phyloP scores from a whole-genome alignment of 2,888 invertebrate genomes.

The Idaea straminata region DNA sequence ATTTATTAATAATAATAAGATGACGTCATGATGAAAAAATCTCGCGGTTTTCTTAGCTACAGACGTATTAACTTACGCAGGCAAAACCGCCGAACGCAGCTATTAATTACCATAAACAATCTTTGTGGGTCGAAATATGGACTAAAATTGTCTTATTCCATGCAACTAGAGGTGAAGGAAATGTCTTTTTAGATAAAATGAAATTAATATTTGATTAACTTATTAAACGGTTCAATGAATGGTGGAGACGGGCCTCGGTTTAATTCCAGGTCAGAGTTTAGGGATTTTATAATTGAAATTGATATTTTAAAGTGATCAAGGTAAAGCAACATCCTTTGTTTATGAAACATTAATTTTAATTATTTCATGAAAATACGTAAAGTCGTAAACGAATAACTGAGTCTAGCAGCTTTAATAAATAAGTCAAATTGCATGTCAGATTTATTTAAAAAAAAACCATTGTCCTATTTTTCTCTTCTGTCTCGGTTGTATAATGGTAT shows the following conservation, averaged over 20 bases:
- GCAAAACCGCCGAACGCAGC: too few species aligned
- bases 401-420: neutral
- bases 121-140: neutral
- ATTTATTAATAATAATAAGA: too few species aligned
- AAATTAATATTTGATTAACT: constrained; percentile 1
- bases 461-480: too few species aligned
- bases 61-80: too few species aligned
- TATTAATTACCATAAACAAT: neutral
- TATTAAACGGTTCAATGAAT: neutral
- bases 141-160: neutral
- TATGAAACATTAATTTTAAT: neutral
- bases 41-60: too few species aligned
- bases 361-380: neutral
- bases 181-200: neutral
- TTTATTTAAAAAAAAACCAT: too few species aligned
- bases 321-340: neutral
- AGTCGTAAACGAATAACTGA: neutral
- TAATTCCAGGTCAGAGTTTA: neutral
- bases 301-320: neutral
- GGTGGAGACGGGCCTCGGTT: neutral
- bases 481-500: too few species aligned
- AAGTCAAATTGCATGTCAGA: neutral
- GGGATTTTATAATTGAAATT: neutral
- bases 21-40: too few species aligned
- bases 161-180: neutral